Evolutionary conservation across 1,140 invertebrate genomes (phyloP).

Genomic region (Geopemphigus sp.): DNA sequence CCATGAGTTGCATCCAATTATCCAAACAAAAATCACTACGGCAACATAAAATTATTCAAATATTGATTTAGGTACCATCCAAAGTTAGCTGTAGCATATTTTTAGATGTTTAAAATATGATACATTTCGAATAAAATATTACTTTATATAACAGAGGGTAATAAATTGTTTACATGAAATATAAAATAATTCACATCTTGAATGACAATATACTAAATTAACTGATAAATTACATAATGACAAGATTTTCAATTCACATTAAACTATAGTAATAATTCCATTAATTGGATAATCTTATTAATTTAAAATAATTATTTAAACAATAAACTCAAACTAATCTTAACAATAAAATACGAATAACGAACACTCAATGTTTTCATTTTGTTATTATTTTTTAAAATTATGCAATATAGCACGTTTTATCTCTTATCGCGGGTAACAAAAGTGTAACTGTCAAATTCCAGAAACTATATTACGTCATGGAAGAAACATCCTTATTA

Average conservation of each 20-base stretch:
- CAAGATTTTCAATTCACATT: no score
- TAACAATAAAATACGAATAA: no score
- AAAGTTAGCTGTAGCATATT: background rate
- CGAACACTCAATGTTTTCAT: no score
- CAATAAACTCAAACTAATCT: no score
- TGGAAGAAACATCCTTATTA: background rate
- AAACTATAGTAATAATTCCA: no score
- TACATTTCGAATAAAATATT: background rate
- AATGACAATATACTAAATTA: no score
- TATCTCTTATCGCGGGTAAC: slow-evolving; percentile 23
- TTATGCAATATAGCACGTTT: slow-evolving; percentile 1
- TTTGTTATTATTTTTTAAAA: slow-evolving; percentile 12
- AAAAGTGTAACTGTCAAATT: slow-evolving; percentile 5
- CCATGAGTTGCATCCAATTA: background rate
- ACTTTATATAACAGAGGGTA: background rate
- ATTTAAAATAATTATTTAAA: no score
- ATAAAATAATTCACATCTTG: background rate
- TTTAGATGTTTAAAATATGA: background rate
- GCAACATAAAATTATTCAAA: background rate
- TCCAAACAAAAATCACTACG: slow-evolving; percentile 36
- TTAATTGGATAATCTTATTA: no score
- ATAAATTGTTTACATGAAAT: background rate
- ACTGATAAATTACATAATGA: no score
- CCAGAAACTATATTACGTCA: background rate
- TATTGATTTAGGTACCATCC: background rate